Base-by-base conservation (phyloP, 2,888 invertebrate species). In the Philereme vetulata region DNA sequence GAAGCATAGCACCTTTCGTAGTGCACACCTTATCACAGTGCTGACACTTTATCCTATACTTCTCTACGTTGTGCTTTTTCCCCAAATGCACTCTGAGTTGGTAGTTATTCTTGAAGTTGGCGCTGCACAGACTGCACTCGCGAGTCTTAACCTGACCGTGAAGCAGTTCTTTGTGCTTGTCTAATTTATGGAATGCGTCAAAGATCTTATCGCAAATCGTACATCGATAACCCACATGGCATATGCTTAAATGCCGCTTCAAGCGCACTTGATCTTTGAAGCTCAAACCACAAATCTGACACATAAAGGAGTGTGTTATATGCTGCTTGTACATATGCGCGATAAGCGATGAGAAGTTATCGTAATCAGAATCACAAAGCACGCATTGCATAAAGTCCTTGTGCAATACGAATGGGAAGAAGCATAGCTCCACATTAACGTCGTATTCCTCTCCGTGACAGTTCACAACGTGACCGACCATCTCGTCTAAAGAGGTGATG, bases 1-100 rank as follows among this genome's bases (percentile, higher is more conserved):
- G 77, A 0, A 90, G 67, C 77, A 94, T 82, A 0, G 93, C 93
- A 0, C 93, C 93, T 82, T 93, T 93, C 0, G 89, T 89, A 0
- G 81, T 82, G 21, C 85, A 85, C 43, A 88, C 66, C 68, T 87
- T 89, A 46, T 93, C 81, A 76, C 94, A 87, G 5, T 80, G 70
- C n/a, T 86, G 80, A 56, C 90, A 90, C 67, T 84, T 81, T 0
- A 88, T 78, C 4, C 71, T 74, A 47, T 85, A 88, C 48, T 86
- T 87, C 38, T 84, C 86, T 0, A 88, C 90, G 34, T 87, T 86
- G 51, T 90, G 90, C 11, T 81, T 75, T 46, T 84, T 88, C 0
- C 89, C 88, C 77, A 89, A 74, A 64, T 90, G 90, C 0, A 86
- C 88, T 70, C 86, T 87, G 1, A 88, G 57, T 55, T 81, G 80